A percentile compares a stretch with the other conserved stretches of the same genome.
These are phyloP conservation scores for Tillus elongatus DNA, from an alignment of 2,888 invertebrate species.

Conservation along the genomic window DNA sequence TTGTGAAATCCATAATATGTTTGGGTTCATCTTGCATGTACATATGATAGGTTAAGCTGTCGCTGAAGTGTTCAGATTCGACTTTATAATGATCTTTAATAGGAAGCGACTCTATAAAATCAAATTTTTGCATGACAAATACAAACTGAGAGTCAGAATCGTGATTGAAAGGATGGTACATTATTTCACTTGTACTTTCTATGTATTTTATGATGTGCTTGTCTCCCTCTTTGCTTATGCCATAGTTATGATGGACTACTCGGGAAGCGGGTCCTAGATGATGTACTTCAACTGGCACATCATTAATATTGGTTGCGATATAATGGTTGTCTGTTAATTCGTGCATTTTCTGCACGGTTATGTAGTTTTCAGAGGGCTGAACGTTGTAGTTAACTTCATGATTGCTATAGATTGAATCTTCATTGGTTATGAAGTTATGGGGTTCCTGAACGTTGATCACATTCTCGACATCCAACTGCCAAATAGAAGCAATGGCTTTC, in stretches of 20 bases:
- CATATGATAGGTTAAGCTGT: slow-evolving; percentile 29
- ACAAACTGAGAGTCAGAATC: slow-evolving; percentile 35
- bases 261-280: no score
- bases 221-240: no score
- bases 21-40: slow-evolving; percentile 20
- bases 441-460: slow-evolving; percentile 23
- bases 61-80: slow-evolving; percentile 17
- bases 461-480: slow-evolving; percentile 36
- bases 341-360: slow-evolving; percentile 32
- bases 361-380: slow-evolving; percentile 23
- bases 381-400: slow-evolving; percentile 35
- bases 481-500: slow-evolving; percentile 37
- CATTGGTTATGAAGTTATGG: slow-evolving; percentile 30
- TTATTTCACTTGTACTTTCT: slow-evolving; percentile 27
- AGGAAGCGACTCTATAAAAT: slow-evolving; percentile 26
- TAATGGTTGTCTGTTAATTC: slow-evolving; percentile 30
- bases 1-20: slow-evolving; percentile 31
- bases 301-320: no score
- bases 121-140: slow-evolving; percentile 38
- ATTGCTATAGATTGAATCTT: slow-evolving; percentile 38
- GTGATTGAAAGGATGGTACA: slow-evolving; percentile 25
- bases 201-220: no score
- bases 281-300: no score
- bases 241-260: no score
- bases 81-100: slow-evolving; percentile 20